Conservation (phyloP, 2,797 vertebrate genomes). For the Oreortyx pictus region DNA sequence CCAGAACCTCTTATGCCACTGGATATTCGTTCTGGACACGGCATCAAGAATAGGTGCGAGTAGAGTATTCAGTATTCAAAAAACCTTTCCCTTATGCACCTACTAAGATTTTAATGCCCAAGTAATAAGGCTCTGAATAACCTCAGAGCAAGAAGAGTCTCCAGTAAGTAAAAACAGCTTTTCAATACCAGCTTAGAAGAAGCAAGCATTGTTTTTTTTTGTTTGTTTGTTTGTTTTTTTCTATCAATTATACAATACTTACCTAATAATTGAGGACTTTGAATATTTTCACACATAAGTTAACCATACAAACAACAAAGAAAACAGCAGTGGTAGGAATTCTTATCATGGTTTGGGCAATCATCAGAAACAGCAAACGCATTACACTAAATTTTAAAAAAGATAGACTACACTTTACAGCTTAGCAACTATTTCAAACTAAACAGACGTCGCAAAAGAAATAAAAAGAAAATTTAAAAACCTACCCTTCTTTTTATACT, state of each 20-base stretch:
- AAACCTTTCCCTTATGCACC: not conserved
- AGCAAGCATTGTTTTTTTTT: slow-evolving; percentile 3
- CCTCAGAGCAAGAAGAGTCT: not conserved
- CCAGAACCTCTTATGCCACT: not conserved
- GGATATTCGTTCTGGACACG: not conserved
- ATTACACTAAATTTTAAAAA: slow-evolving; percentile 33
- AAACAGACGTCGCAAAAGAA: slow-evolving; percentile 56
- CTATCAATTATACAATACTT: slow-evolving; percentile 48
- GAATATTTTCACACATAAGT: slow-evolving; percentile 17
- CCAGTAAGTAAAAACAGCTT: slow-evolving; percentile 32
- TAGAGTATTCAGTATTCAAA: not conserved
- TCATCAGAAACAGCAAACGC: slow-evolving; percentile 15
- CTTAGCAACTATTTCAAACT: slow-evolving; percentile 48
- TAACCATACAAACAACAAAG: slow-evolving; percentile 40
- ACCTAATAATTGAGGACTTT: slow-evolving; percentile 29
- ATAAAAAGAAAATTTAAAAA: slow-evolving; percentile 65
- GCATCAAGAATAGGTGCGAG: not conserved
- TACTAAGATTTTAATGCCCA: not conserved
- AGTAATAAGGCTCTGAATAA: slow-evolving; percentile 16
- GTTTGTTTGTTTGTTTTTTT: not conserved
- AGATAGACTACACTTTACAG: slow-evolving; percentile 40
- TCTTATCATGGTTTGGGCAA: not conserved
- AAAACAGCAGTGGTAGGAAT: not conserved
- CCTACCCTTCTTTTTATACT: slow-evolving; percentile 74
- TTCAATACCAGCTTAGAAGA: slow-evolving; percentile 34